Percentiles rank a stretch among this genome's conserved stretches.
Evolutionary conservation across 2,113 vertebrate species (phyloP).

Genomic region (Siniperca knerii): DNA sequence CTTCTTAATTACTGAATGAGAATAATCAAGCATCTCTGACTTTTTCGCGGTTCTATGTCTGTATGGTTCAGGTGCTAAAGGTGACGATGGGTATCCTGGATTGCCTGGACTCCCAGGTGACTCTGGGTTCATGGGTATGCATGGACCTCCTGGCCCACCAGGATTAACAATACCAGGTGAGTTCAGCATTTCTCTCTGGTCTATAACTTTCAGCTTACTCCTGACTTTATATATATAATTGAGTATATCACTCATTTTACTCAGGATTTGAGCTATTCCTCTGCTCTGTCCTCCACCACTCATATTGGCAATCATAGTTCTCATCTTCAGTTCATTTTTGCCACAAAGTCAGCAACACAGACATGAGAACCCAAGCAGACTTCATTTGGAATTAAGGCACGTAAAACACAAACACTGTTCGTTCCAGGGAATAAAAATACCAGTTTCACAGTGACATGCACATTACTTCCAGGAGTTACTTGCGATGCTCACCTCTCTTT

Average conservation of each 20-base stretch:
- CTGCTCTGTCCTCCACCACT: not conserved
- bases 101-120: slow-evolving; percentile 61
- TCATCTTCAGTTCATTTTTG: not conserved
- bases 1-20: not conserved
- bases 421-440: not conserved
- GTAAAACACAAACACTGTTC: not conserved
- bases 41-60: not conserved
- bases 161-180: slow-evolving; percentile 68
- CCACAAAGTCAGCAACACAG: not conserved
- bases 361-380: not conserved
- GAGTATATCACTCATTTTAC: not conserved
- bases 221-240: not conserved
- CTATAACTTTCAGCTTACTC: not conserved
- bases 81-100: slow-evolving; percentile 70
- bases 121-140: slow-evolving; percentile 69
- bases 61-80: slow-evolving; percentile 65
- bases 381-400: not conserved
- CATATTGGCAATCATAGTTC: not conserved
- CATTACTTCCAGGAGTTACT: not conserved
- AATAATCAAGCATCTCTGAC: not conserved
- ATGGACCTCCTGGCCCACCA: slow-evolving; percentile 66
- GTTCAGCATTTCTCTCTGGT: not conserved
- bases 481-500: not conserved
- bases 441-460: not conserved
- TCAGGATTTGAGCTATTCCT: not conserved